phyloP scores from a whole-genome alignment of 2,797 vertebrate species.

The Thamnophis elegans region DNA sequence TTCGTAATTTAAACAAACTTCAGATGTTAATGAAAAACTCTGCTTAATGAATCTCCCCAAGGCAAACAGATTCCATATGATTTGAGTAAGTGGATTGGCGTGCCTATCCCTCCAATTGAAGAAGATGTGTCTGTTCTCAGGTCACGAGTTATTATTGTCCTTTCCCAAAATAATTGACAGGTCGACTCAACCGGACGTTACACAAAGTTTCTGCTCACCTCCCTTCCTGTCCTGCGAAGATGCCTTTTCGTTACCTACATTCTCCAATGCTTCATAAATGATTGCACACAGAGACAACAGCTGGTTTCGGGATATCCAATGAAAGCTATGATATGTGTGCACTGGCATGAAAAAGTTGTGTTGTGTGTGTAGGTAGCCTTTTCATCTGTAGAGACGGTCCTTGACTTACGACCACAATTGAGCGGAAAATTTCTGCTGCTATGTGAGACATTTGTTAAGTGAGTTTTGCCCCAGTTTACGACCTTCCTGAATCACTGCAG shows the following conservation, averaged over 20 bases:
- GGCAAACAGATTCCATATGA: not conserved
- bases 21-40: not conserved
- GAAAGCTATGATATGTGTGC: not conserved
- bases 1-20: not conserved
- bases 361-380: not conserved
- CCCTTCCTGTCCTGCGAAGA: not conserved
- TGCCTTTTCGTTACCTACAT: too few species aligned
- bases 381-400: not conserved
- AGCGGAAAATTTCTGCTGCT: not conserved
- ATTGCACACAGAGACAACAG: conserved; percentile 28
- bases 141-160: not conserved
- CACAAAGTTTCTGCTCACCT: not conserved
- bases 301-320: conserved; percentile 13
- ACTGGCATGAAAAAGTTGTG: conserved; percentile 8
- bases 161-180: not conserved
- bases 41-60: not conserved
- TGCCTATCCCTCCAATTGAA: not conserved
- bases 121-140: not conserved
- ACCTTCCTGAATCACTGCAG: not conserved
- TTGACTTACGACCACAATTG: not conserved
- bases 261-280: not conserved
- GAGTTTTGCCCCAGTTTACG: not conserved
- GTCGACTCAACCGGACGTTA: too few species aligned
- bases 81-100: not conserved
- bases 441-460: too few species aligned